Evolutionary conservation across 2,888 invertebrate genomes (phyloP).

Genomic region (Altica lythri): DNA sequence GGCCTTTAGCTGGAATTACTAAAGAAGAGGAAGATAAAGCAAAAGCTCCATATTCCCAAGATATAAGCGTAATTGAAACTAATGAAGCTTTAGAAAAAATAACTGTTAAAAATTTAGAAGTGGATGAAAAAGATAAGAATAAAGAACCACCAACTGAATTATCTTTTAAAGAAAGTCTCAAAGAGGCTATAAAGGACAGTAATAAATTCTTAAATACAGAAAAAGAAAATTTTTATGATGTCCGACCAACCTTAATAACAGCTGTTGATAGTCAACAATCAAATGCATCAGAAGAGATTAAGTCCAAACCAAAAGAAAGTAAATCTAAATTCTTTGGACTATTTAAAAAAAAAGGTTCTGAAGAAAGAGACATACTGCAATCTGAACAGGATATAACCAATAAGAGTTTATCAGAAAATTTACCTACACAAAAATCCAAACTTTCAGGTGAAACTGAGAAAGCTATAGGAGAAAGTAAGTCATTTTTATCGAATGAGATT

Average conservation of each 20-base stretch:
- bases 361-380: constrained; percentile 21
- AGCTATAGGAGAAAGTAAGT: constrained; percentile 35
- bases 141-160: too few relatives aligned
- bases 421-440: constrained; percentile 3
- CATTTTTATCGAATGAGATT: constrained; percentile 40
- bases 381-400: constrained; percentile 2
- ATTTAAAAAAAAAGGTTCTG: constrained; percentile 24
- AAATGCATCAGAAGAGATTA: neutral
- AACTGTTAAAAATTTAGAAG: constrained; percentile 1
- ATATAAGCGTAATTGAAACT: too few relatives aligned
- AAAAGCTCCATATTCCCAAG: neutral
- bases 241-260: constrained; percentile 15
- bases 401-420: neutral
- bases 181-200: constrained; percentile 14
- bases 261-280: neutral
- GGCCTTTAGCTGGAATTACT: constrained; percentile 10
- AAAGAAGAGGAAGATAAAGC: neutral
- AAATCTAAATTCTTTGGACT: constrained; percentile 16
- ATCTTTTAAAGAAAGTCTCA: constrained; percentile 8
- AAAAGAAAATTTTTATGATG: constrained; percentile 39
- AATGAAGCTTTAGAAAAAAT: neutral
- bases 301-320: neutral
- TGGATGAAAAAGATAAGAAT: too few relatives aligned
- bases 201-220: constrained; percentile 41
- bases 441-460: constrained; percentile 22